Conservation (phyloP, 2,888 invertebrate genomes). For the Tupiocoris notatus region DNA sequence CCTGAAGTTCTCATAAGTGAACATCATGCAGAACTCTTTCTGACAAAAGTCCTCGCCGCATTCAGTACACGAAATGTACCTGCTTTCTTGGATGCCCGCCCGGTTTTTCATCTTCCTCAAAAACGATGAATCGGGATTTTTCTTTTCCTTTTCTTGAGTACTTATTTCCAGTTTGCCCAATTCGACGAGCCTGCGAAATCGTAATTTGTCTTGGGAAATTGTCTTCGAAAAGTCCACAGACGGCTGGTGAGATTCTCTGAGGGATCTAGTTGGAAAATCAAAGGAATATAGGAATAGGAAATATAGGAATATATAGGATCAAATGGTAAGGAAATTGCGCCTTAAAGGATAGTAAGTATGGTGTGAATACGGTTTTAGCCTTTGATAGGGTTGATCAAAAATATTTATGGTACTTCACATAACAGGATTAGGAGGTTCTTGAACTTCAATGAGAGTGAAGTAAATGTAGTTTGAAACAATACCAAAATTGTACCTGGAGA, state of each 20-base stretch:
- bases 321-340: no score
- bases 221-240: neutral
- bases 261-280: no score
- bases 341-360: no score
- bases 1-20: conserved; percentile 57
- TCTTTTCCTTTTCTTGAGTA: conserved; percentile 69
- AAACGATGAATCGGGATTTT: conserved; percentile 64
- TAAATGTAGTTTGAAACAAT: no score
- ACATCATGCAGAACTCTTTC: conserved; percentile 61
- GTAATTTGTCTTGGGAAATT: conserved; percentile 5
- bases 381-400: no score
- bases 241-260: conserved; percentile 7
- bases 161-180: conserved; percentile 75
- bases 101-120: conserved; percentile 75
- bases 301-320: no score
- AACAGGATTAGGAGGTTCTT: no score
- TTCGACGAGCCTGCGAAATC: conserved; percentile 67
- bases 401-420: no score
- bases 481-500: conserved; percentile 66
- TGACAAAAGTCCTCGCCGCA: conserved; percentile 85
- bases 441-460: no score
- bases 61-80: conserved; percentile 71
- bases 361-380: no score
- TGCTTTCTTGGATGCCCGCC: conserved; percentile 75
- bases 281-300: no score